Base-by-base conservation (phyloP, 2,888 invertebrate genomes). In the Tipula lateralis region DNA sequence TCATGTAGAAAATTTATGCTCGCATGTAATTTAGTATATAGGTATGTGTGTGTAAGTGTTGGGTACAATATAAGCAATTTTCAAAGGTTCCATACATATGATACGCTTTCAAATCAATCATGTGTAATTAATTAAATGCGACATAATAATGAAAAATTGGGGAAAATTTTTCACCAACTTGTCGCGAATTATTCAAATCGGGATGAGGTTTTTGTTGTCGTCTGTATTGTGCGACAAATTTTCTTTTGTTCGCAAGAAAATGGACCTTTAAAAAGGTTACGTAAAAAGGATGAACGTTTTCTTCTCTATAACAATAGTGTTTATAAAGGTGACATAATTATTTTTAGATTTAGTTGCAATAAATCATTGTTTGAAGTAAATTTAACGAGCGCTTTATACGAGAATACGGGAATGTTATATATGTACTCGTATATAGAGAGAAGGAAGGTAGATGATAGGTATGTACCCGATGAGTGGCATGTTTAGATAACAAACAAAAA, bases 311-410 rank as follows among this genome's bases (percentile, higher is more conserved):
- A 66, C 66, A 66, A 66, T 66, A 66, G 66, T 24, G 66, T 66
- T 32, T 32, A 7, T 3, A 5, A 32, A 66, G 66, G 66, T 66
- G 66, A 66, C 66, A 66, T 1, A 66, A 66, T 66, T 66, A 66
- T 66, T 66, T 66, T 66, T 66, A 66, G 24, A 66, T 66, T 66
- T 24, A 19, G 24, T 66, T 66, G 66, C 66, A 66, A 66, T 66
- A 66, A 66, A 66, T 66, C 66, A 66, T 66, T 66, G 66, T 66
- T 66, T 66, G 66, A 66, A 66, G 66, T 66, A 66, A 24, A 66
- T 66, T 66, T 66, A 66, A 24, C 24, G 66, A 24, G 66, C 9
- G 66, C 24, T 66, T 66, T 66, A 24, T 66, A 24, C 39, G 39
- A 39, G n/a, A n/a, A n/a, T n/a, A 36, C 2, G 1, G 34, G 1